These are phyloP conservation scores for Lamprotornis superbus DNA, from an alignment of 2,113 vertebrate species.

Conservation along the genomic window DNA sequence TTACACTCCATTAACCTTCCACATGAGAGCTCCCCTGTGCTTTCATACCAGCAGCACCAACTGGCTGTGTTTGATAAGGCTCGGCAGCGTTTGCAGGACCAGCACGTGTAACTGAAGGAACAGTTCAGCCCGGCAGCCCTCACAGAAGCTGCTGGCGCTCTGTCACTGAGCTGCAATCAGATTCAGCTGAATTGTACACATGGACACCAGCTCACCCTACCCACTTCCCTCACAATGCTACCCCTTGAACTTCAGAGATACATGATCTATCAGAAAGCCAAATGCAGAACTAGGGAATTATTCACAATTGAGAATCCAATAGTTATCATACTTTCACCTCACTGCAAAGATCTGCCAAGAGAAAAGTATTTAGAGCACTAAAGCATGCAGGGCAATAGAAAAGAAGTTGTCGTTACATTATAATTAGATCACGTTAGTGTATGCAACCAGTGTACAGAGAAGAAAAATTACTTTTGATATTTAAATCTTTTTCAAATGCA, in stretches of 20 bases:
- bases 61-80: slow-evolving; percentile 82
- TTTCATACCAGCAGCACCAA: slow-evolving; percentile 76
- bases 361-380: slow-evolving; percentile 27
- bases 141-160: slow-evolving; percentile 32
- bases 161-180: background rate
- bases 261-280: background rate
- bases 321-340: slow-evolving; percentile 1
- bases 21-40: slow-evolving; percentile 77
- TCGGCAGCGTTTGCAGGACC: slow-evolving; percentile 64
- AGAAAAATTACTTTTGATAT: slow-evolving; percentile 31
- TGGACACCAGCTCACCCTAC: slow-evolving; percentile 5
- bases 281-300: slow-evolving; percentile 34
- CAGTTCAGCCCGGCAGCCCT: slow-evolving; percentile 50
- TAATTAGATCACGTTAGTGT: slow-evolving; percentile 43
- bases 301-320: background rate
- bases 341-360: slow-evolving; percentile 9
- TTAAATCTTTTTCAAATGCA: background rate
- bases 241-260: slow-evolving; percentile 13
- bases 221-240: background rate
- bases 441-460: background rate
- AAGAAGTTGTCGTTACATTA: slow-evolving; percentile 27
- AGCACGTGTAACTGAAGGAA: slow-evolving; percentile 57
- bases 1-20: slow-evolving; percentile 85
- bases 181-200: slow-evolving; percentile 34
- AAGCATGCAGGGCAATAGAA: slow-evolving; percentile 16